A percentile compares a stretch with the other conserved stretches of the same genome.
Evolutionary conservation across 2,113 vertebrate genomes (phyloP).

Genomic region (Pterocles orientalis): DNA sequence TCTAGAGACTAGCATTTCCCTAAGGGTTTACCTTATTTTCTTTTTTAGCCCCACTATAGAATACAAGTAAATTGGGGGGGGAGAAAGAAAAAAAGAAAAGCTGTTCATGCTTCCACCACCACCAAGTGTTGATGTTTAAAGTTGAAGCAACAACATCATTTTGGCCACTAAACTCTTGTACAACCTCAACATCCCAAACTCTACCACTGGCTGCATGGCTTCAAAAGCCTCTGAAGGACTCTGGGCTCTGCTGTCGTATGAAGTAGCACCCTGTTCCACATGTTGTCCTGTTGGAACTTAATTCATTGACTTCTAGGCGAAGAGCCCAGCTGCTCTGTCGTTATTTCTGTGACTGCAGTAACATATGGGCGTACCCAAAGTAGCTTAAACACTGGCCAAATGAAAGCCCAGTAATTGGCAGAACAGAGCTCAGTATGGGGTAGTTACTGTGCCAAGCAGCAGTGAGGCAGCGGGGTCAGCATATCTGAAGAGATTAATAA

Average conservation of each 20-base stretch:
- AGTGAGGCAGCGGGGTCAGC: background rate
- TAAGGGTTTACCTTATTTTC: background rate
- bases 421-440: background rate
- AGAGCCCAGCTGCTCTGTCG: background rate
- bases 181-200: background rate
- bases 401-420: background rate
- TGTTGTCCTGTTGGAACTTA: background rate
- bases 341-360: background rate
- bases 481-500: background rate
- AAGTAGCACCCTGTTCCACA: background rate
- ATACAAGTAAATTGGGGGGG: background rate
- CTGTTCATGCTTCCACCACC: background rate
- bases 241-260: background rate
- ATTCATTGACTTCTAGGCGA: background rate
- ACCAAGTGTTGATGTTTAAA: background rate
- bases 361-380: background rate
- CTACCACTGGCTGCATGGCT: background rate
- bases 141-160: background rate
- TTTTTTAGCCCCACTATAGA: background rate
- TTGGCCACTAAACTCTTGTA: background rate
- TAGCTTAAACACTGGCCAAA: background rate
- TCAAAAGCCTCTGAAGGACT: background rate
- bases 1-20: background rate
- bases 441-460: background rate
- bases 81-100: background rate